Evolutionary conservation across 2,888 invertebrate genomes (phyloP), one percentile per base, ranked within the genome.

Genomic region (Dascillus cervinus): DNA sequence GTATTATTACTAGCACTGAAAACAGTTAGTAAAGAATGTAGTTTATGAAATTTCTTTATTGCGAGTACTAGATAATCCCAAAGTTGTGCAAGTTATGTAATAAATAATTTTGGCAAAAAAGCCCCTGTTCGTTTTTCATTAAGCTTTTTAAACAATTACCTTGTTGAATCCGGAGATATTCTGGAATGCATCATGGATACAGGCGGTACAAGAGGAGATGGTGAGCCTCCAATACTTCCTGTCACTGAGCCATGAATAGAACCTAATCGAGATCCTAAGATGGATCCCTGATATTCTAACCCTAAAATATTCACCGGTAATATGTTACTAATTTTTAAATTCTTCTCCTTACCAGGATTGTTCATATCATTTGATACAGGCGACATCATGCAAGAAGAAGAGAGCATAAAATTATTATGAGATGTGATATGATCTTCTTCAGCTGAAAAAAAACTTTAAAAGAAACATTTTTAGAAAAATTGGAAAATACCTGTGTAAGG

Each of bases 341-440:
- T 33, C 29, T 8, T 26, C 26, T 12, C 13, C 19, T 32, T 44
- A 29, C 70, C 69, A 3, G 71, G 70, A 56, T 72, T 72, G 43
- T 72, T 73, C 4, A 72, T 59, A 44, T 73, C 72, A 39, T 73
- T 71, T 10, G 66, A 66, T 10, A 60, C 48, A 2, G 61, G 60
- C 3, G 62, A 61, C 55, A 64, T 60, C 37, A 64, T 54, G n/a
- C 61, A 52, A 43, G 55, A 60, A 3, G 22, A 50, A 37, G 9
- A 51, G 33, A 11, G 46, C 14, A 35, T 41, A n/a, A n/a, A n/a
- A n/a, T n/a, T n/a, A 39, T 54, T 55, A 27, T 51, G 52, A 26
- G 51, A 46, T 11, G 60, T 46, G 39, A 75, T 61, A 62, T 83
- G 83, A 61, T 83, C 83, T 66, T 83, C 83, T 63, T 83, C 83